A percentile compares a stretch with the other conserved stretches of the same genome.
Conservation (phyloP, 1,140 invertebrate species). For the Drosophila lacteicornis region DNA sequence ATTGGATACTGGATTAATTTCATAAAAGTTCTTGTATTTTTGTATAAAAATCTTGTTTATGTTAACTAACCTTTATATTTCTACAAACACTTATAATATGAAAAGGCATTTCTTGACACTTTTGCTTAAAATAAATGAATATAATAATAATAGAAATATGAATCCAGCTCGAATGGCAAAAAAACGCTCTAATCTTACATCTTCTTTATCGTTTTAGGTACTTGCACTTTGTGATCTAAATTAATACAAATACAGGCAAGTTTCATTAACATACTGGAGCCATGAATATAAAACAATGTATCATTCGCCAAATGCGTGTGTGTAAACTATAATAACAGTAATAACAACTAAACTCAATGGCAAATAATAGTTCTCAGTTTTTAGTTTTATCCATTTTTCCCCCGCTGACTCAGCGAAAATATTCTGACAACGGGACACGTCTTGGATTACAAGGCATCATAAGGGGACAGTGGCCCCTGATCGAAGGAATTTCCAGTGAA, state of each 20-base stretch:
- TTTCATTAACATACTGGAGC: background rate
- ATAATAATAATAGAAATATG: too few species aligned
- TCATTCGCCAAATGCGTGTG: conserved; percentile 28
- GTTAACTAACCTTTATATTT: too few species aligned
- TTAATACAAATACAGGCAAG: background rate
- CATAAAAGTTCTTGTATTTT: too few species aligned
- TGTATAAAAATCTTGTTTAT: too few species aligned
- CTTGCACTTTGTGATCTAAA: background rate
- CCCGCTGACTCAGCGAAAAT: conserved; percentile 41
- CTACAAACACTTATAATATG: too few species aligned
- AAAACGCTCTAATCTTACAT: background rate
- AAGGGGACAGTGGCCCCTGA: conserved; percentile 13
- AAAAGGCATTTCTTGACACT: too few species aligned
- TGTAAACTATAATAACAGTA: conserved; percentile 45
- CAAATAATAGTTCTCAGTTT: conserved; percentile 38
- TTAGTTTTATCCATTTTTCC: background rate
- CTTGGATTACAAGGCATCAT: conserved; percentile 39
- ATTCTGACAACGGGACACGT: conserved; percentile 37
- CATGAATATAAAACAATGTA: conserved; percentile 50
- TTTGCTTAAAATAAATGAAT: too few species aligned
- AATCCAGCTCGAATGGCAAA: background rate
- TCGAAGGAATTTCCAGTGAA: conserved; percentile 30
- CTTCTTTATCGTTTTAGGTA: background rate
- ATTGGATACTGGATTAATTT: too few species aligned
- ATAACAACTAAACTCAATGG: conserved; percentile 52